phyloP scores from a whole-genome alignment of 2,113 vertebrate genomes.

The Corythornis cristatus region DNA sequence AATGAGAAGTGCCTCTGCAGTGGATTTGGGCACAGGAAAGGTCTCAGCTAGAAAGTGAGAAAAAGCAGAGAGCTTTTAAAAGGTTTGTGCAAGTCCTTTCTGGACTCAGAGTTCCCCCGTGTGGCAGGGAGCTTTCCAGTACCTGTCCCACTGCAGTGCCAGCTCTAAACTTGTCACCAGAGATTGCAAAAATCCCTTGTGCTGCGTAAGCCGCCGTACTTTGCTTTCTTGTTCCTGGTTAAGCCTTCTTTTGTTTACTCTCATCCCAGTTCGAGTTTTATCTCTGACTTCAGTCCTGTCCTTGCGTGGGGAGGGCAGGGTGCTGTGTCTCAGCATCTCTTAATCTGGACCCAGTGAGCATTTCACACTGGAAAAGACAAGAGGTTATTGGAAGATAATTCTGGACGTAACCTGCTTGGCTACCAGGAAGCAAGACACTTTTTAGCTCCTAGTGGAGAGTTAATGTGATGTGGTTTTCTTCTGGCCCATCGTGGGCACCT shows the following conservation, averaged over 20 bases:
- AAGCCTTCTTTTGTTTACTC: not conserved
- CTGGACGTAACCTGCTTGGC: not conserved
- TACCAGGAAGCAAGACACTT: not conserved
- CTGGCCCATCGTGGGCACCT: not conserved
- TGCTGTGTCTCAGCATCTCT: not conserved
- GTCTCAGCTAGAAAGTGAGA: not conserved
- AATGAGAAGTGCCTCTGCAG: not conserved
- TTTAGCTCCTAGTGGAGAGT: not conserved
- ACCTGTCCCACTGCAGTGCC: not conserved
- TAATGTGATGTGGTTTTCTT: not conserved
- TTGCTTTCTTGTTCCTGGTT: not conserved
- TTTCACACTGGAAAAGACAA: not conserved
- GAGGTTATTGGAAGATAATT: not conserved
- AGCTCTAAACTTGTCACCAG: not conserved
- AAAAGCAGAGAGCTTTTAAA: not conserved
- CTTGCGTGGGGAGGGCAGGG: rapidly evolving
- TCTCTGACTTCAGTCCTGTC: not conserved
- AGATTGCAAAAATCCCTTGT: not conserved
- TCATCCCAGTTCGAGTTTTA: not conserved
- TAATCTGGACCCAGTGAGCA: not conserved
- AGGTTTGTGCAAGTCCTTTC: not conserved
- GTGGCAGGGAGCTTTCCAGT: not conserved
- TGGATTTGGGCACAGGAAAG: not conserved
- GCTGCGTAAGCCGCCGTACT: not conserved
- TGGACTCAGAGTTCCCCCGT: not conserved